Percentiles rank a stretch among this genome's conserved stretches.
Conservation (phyloP, 2,888 invertebrate genomes). For the Lasioglossum lativentre region DNA sequence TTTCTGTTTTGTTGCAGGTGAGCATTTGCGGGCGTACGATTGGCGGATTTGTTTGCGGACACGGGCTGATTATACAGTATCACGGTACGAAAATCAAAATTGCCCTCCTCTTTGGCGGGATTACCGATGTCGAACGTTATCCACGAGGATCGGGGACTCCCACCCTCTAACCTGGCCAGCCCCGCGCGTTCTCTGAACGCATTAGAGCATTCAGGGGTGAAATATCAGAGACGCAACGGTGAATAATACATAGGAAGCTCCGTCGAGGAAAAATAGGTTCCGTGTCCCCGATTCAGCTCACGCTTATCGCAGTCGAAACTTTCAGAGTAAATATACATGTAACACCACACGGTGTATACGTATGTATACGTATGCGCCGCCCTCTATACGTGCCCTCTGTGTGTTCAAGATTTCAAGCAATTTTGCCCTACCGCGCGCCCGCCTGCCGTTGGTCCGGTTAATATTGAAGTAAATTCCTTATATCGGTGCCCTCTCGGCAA, state of each 20-base stretch:
- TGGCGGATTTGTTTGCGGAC: not conserved
- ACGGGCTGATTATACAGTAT: not conserved
- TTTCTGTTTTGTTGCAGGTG: conserved; percentile 34
- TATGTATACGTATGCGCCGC: conserved; percentile 10
- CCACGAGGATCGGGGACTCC: conserved; percentile 23
- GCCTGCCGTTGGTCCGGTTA: not conserved
- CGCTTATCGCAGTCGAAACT: conserved; percentile 53
- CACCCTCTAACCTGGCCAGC: not conserved
- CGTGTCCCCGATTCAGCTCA: conserved; percentile 43
- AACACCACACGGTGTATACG: conserved; percentile 4
- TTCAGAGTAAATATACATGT: conserved; percentile 20
- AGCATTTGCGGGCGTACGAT: conserved; percentile 19
- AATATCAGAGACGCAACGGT: conserved; percentile 76
- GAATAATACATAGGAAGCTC: conserved; percentile 79
- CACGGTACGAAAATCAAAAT: conserved; percentile 1
- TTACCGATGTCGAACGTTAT: conserved; percentile 66
- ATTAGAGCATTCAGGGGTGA: conserved; percentile 80
- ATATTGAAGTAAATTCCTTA: conserved; percentile 3
- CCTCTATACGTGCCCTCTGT: not conserved
- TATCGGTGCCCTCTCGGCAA: not conserved
- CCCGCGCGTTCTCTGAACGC: conserved; percentile 59
- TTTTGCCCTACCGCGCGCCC: not conserved
- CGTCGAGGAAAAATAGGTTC: conserved; percentile 58
- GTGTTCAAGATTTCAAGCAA: conserved; percentile 4
- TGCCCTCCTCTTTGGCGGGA: conserved; percentile 49